These are phyloP conservation scores for Acromyrmex charruanus DNA, from an alignment of 1,140 invertebrate genomes.

Conservation along the genomic window DNA sequence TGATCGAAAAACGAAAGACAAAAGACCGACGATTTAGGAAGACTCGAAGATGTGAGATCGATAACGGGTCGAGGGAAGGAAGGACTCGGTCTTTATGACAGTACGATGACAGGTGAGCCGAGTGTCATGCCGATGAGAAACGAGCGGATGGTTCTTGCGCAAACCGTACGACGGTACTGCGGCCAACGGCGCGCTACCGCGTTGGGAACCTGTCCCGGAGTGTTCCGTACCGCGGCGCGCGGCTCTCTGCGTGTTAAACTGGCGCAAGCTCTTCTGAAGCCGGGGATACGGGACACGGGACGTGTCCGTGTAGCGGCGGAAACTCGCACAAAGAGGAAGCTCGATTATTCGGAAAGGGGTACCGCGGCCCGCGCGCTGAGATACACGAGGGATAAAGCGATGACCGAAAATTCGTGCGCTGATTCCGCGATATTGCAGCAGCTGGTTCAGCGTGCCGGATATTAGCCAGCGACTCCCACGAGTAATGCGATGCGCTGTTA, in stretches of 20 bases:
- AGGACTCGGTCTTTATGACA: slow-evolving; percentile 4
- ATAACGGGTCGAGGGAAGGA: neutral
- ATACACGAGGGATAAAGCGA: slow-evolving; percentile 12
- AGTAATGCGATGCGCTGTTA: neutral
- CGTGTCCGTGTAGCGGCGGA: neutral
- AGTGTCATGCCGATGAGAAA: slow-evolving; percentile 7
- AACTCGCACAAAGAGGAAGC: slow-evolving; percentile 14
- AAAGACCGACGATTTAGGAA: neutral
- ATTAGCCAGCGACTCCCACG: slow-evolving; percentile 22
- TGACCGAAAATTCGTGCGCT: slow-evolving; percentile 27
- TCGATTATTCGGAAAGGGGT: slow-evolving; percentile 24
- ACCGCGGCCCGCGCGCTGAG: neutral
- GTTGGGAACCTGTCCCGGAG: slow-evolving; percentile 39
- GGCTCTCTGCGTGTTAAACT: slow-evolving; percentile 53
- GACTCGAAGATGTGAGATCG: neutral
- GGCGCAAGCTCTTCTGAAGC: slow-evolving; percentile 52
- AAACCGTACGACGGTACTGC: slow-evolving; percentile 53
- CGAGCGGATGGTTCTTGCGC: slow-evolving; percentile 40
- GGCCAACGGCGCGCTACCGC: slow-evolving; percentile 34
- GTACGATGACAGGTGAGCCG: slow-evolving; percentile 7
- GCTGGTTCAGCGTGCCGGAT: neutral
- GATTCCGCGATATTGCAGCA: slow-evolving; percentile 36
- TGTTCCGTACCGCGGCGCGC: slow-evolving; percentile 55
- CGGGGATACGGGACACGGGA: neutral
- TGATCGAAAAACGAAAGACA: neutral